phyloP scores from a whole-genome alignment of 1,140 invertebrate genomes.

The Gonioctena quinquepunctata region DNA sequence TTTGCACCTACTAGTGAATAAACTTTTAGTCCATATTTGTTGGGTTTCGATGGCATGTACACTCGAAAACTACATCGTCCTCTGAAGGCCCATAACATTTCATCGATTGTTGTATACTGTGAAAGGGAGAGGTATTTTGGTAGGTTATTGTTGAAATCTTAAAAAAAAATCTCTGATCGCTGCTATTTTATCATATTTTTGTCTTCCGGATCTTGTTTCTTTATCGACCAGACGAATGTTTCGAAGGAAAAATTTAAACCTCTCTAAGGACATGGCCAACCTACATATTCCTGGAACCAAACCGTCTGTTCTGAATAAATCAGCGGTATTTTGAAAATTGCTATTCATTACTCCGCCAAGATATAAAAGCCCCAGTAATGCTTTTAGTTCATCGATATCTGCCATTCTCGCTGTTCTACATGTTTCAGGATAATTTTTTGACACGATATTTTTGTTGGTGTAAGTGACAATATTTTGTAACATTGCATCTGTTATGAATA shows the following conservation, averaged over 20 bases:
- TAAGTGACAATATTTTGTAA: conserved; percentile 2
- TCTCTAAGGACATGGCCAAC: conserved; percentile 13
- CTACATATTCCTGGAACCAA: conserved; percentile 9
- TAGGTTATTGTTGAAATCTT: conserved; percentile 16
- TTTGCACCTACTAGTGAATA: conserved; percentile 26
- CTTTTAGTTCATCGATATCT: conserved; percentile 13
- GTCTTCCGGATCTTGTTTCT: conserved; percentile 4
- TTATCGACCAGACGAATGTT: conserved; percentile 13
- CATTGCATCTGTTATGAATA: background rate
- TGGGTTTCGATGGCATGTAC: conserved; percentile 32
- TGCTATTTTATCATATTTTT: conserved; percentile 11
- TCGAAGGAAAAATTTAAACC: conserved; percentile 17
- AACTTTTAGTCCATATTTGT: too few species aligned
- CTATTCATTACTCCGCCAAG: background rate
- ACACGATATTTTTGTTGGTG: background rate
- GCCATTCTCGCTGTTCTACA: background rate
- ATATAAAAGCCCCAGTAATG: conserved; percentile 10
- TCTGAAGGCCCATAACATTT: conserved; percentile 34
- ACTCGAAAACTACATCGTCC: conserved; percentile 29
- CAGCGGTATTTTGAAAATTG: conserved; percentile 11
- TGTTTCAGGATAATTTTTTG: background rate
- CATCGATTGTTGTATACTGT: conserved; percentile 24
- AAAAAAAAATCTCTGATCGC: conserved; percentile 18
- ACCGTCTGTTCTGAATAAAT: conserved; percentile 18
- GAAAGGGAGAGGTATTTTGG: conserved; percentile 15